These are phyloP conservation scores for Lepidurus packardi DNA, from an alignment of 1,140 invertebrate genomes.

Conservation along the genomic window DNA sequence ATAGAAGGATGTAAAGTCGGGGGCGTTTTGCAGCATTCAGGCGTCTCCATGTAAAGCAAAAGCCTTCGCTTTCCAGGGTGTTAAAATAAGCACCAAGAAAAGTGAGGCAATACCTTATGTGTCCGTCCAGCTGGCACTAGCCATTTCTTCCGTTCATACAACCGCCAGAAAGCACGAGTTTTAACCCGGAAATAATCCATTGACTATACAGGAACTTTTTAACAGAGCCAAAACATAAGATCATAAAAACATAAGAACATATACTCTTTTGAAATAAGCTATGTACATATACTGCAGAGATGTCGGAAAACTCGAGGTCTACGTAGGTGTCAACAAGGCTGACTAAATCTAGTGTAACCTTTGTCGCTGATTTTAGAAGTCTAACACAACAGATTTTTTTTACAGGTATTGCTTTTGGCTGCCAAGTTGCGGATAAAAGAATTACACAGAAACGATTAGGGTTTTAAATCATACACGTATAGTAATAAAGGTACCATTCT, in stretches of 20 bases:
- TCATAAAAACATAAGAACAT: no score
- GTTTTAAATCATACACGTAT: not conserved
- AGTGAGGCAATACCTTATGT: slow-evolving; percentile 21
- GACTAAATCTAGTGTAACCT: slow-evolving; percentile 8
- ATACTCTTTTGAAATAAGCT: not conserved
- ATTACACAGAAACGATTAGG: not conserved
- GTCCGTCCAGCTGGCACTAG: not conserved
- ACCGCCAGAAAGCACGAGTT: not conserved
- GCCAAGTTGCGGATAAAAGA: not conserved
- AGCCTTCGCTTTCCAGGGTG: not conserved
- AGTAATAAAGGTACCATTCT: not conserved
- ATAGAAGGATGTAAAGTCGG: not conserved
- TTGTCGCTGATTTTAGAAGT: not conserved
- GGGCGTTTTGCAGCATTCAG: not conserved
- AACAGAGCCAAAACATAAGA: no score
- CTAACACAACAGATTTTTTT: not conserved
- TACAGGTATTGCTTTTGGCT: not conserved
- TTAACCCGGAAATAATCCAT: not conserved
- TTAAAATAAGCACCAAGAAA: slow-evolving; percentile 10
- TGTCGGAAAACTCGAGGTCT: not conserved
- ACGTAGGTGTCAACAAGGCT: not conserved
- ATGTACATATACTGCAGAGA: not conserved
- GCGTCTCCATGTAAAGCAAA: not conserved
- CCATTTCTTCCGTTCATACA: not conserved
- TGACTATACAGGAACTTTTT: not conserved